phyloP scores from a whole-genome alignment of 2,888 invertebrate species.

The Xestia xanthographa region DNA sequence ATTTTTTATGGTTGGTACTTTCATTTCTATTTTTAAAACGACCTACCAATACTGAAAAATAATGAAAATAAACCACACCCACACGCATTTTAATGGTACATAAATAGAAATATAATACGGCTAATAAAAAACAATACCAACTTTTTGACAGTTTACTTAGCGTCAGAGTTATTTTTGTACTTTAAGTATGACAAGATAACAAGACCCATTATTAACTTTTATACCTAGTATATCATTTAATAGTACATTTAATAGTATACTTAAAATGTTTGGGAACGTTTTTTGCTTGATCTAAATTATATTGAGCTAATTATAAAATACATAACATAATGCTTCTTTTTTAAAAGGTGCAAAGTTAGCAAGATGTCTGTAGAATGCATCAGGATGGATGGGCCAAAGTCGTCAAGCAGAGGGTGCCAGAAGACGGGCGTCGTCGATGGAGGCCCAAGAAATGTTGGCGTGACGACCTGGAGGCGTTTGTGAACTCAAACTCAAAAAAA shows the following conservation, averaged over 20 bases:
- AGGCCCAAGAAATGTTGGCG: too few species aligned
- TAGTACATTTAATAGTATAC: background rate
- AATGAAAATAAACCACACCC: background rate
- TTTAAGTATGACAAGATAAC: background rate
- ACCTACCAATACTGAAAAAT: background rate
- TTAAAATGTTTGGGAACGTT: background rate
- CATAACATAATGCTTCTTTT: background rate
- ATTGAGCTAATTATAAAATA: slow-evolving; percentile 2
- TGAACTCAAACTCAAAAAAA: too few species aligned
- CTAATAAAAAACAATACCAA: slow-evolving; percentile 12
- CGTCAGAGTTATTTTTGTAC: slow-evolving; percentile 23
- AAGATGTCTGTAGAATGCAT: background rate
- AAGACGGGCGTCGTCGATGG: too few species aligned
- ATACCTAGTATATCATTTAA: background rate
- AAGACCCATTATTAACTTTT: slow-evolving; percentile 9
- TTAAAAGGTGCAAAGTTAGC: background rate
- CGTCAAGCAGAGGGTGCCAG: too few species aligned
- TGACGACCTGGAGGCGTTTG: too few species aligned
- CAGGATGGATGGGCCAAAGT: background rate
- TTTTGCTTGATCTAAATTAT: background rate
- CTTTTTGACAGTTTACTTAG: background rate
- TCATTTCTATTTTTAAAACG: background rate
- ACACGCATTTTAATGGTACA: background rate
- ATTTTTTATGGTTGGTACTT: background rate
- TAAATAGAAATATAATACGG: background rate